Percentiles rank a stretch among this genome's conserved stretches.
Evolutionary conservation across 1,140 invertebrate genomes (phyloP).

Genomic region (Hermetia illucens): DNA sequence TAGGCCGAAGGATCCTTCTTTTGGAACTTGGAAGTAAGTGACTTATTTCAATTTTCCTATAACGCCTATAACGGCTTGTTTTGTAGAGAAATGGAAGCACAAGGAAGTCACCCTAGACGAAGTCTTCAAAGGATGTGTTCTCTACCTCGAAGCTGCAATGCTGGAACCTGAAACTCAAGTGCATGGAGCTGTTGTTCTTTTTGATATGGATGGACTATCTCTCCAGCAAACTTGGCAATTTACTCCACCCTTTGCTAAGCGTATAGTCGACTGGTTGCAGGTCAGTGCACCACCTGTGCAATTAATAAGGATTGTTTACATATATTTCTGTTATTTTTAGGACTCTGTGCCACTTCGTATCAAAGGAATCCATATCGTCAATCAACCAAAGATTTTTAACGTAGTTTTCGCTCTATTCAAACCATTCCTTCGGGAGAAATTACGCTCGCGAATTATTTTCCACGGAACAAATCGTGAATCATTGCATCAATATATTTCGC

Average conservation of each 20-base stretch:
- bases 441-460: slow-evolving; percentile 61
- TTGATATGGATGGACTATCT: slow-evolving; percentile 70
- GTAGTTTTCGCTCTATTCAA: slow-evolving; percentile 77
- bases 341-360: slow-evolving; percentile 67
- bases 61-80: too few relatives aligned
- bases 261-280: slow-evolving; percentile 69
- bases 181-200: slow-evolving; percentile 59
- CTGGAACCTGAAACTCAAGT: slow-evolving; percentile 63
- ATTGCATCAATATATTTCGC: slow-evolving; percentile 61
- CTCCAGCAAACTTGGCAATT: slow-evolving; percentile 71
- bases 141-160: slow-evolving; percentile 67
- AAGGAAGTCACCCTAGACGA: slow-evolving; percentile 63
- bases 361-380: slow-evolving; percentile 75
- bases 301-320: not conserved
- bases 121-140: slow-evolving; percentile 65
- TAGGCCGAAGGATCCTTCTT: slow-evolving; percentile 54
- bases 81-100: slow-evolving; percentile 68
- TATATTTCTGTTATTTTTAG: slow-evolving; percentile 18
- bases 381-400: slow-evolving; percentile 79
- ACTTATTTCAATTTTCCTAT: not conserved
- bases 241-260: slow-evolving; percentile 64
- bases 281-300: not conserved
- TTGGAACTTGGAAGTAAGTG: slow-evolving; percentile 65
- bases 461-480: slow-evolving; percentile 69
- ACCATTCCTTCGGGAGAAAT: slow-evolving; percentile 66